Evolutionary conservation across 1,140 invertebrate genomes (phyloP), one percentile per base, ranked within the genome.

Genomic region (Drosophila quadrilineata): DNA sequence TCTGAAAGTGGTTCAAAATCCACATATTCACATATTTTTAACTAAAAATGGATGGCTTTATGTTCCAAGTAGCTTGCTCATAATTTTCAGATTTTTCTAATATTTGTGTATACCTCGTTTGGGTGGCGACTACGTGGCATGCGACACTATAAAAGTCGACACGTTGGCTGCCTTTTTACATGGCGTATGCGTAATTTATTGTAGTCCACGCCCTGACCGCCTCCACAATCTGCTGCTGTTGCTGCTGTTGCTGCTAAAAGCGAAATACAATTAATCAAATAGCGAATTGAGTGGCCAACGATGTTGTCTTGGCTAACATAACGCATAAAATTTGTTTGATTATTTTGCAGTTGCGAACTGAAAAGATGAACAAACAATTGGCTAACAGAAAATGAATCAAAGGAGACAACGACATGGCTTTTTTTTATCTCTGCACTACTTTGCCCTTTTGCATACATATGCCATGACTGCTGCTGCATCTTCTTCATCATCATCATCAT

Each of bases 261-360:
- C 50, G 63, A n/a, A n/a, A n/a, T n/a, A 56, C 28, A 57, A 69
- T 64, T 53, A 65, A 48, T 41, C 38, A 21, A 41, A 22, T 22
- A 6, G 22, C 24, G 16, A 16, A 45, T 14, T 16, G 12, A 45
- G 41, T 28, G 10, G 26, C 24, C 22, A 28, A 45, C n/a, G n/a
- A n/a, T n/a, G 26, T 8, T 45, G 24, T 33, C 35, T 24, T 46
- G 12, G 17, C 28, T 31, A 48, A 48, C 31, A 14, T 28, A 14
- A 48, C 10, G 28, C n/a, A n/a, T n/a, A n/a, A n/a, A 48, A 5
- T 16, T 31, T 54, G 49, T 46, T 49, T 57, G 35, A 79, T 79
- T 80, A 59, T 76, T 82, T 84, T 72, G 48, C 43, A 76, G 36
- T 72, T 70, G 62, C 58, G 53, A 56, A n/a, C 73, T 84, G 73